A percentile compares a stretch with the other conserved stretches of the same genome.
phyloP scores from a whole-genome alignment of 2,888 invertebrate species.

The Acholoe squamosa region DNA sequence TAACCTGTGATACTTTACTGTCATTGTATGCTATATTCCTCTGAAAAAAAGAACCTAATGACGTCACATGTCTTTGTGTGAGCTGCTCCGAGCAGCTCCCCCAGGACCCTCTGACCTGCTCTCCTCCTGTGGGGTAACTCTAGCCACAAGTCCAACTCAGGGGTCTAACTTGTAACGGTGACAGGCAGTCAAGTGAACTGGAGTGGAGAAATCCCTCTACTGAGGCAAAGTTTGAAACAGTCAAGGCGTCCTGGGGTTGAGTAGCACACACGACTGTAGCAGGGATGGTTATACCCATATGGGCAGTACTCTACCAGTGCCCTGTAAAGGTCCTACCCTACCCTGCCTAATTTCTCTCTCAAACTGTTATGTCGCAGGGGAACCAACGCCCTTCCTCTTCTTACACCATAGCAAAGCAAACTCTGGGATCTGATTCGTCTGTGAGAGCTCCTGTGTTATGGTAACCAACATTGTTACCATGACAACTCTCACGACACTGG shows the following conservation, averaged over 20 bases:
- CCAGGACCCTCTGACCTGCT: conserved; percentile 4
- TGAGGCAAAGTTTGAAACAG: background rate
- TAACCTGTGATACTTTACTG: no score
- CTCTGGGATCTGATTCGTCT: background rate
- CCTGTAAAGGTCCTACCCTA: background rate
- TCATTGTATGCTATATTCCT: background rate
- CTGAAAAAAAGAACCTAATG: background rate
- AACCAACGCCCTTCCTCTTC: conserved; percentile 25
- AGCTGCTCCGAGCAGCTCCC: background rate
- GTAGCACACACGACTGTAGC: background rate
- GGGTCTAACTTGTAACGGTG: background rate
- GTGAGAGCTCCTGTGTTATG: background rate
- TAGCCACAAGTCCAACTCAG: background rate
- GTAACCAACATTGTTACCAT: conserved; percentile 9
- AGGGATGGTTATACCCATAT: background rate
- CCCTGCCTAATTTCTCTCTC: background rate
- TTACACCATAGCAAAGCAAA: background rate
- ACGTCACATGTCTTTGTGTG: conserved; percentile 49
- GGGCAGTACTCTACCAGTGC: no score
- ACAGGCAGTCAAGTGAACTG: background rate
- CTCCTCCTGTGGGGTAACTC: background rate
- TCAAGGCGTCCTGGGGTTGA: background rate
- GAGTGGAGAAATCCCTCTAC: background rate
- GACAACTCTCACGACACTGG: conserved; percentile 1
- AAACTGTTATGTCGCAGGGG: background rate